phyloP scores from a whole-genome alignment of 2,113 vertebrate species.

The Loxodonta africana region DNA sequence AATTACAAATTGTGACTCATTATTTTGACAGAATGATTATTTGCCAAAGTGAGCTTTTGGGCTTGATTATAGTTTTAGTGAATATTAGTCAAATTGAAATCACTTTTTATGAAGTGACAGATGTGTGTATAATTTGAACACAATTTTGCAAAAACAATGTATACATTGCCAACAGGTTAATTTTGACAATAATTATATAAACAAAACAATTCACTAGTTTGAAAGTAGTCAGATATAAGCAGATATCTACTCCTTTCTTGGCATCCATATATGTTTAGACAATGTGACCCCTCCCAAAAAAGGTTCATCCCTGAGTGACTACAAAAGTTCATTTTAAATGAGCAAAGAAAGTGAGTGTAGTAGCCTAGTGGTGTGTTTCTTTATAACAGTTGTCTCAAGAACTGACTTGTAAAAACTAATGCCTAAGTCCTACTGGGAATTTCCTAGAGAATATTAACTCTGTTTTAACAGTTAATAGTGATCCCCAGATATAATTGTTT shows the following conservation, averaged over 20 bases:
- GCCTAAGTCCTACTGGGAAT: not conserved
- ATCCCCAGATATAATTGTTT: slow-evolving; percentile 14
- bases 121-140: not conserved
- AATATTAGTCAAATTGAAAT: not conserved
- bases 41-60: not conserved
- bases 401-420: slow-evolving; percentile 24
- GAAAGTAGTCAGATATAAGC: not conserved
- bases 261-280: not conserved
- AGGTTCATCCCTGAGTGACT: not conserved
- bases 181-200: slow-evolving; percentile 5
- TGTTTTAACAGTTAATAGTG: slow-evolving; percentile 15
- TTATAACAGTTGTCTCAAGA: not conserved
- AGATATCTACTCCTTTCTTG: not conserved
- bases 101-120: not conserved
- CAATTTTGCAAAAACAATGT: not conserved
- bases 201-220: not conserved
- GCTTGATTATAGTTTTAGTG: slow-evolving; percentile 6
- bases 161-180: not conserved
- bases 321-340: not conserved
- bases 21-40: slow-evolving; percentile 27
- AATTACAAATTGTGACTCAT: too few relatives aligned
- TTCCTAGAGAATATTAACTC: not conserved
- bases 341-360: not conserved
- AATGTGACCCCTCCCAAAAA: not conserved
- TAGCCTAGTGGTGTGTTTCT: not conserved